A percentile compares a stretch with the other conserved stretches of the same genome.
phyloP scores from a whole-genome alignment of 2,113 vertebrate species.

The Fregata magnificens region DNA sequence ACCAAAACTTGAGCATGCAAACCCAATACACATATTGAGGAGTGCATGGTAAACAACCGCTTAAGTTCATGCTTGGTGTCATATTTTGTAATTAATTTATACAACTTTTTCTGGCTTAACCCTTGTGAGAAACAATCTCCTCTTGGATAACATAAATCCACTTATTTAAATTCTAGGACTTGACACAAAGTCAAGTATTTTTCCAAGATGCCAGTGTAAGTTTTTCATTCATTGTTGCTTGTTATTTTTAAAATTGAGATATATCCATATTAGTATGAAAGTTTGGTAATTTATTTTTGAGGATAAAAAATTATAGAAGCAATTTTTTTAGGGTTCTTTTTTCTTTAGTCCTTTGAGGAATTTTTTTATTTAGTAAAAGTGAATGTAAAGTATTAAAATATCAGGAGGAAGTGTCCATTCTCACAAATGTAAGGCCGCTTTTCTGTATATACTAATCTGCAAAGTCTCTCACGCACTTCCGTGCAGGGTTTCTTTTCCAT shows the following conservation, averaged over 20 bases:
- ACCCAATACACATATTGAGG: not conserved
- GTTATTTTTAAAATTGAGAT: not conserved
- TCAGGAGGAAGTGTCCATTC: not conserved
- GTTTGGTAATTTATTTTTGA: not conserved
- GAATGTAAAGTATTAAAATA: not conserved
- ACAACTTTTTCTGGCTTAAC: not conserved
- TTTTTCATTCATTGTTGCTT: not conserved
- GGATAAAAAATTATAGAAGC: not conserved
- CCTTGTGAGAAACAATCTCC: not conserved
- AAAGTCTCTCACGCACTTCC: not conserved
- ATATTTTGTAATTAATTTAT: not conserved
- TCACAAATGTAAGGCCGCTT: not conserved
- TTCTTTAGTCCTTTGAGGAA: not conserved
- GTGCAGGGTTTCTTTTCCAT: not conserved
- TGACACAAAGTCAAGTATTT: not conserved
- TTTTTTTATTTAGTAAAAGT: not conserved
- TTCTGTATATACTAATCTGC: not conserved
- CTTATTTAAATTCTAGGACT: not conserved
- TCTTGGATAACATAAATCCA: not conserved
- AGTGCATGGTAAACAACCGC: not conserved
- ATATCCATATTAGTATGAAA: not conserved
- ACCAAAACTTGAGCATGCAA: not conserved
- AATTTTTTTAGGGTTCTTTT: not conserved
- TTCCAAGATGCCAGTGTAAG: not conserved
- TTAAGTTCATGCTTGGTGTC: not conserved